Percentiles rank a stretch among this genome's conserved stretches.
These are phyloP conservation scores for Lymantria monacha DNA, from an alignment of 2,888 invertebrate genomes.

Conservation along the genomic window DNA sequence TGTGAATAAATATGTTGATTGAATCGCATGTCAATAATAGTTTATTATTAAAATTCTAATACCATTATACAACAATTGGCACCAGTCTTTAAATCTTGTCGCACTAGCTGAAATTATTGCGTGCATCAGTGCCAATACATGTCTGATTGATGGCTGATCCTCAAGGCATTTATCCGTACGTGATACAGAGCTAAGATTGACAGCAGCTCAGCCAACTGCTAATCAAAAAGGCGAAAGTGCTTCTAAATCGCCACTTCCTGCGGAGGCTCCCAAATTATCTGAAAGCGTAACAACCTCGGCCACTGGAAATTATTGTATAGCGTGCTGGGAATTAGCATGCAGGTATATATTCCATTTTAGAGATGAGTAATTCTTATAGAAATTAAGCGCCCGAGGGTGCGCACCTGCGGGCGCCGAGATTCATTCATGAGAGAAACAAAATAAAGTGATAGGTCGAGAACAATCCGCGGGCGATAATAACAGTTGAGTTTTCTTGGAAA, in stretches of 20 bases:
- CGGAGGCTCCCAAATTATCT: conserved; percentile 54
- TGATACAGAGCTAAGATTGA: conserved; percentile 47
- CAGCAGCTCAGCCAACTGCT: conserved; percentile 43
- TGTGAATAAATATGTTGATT: too few relatives aligned
- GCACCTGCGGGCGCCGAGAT: conserved; percentile 71
- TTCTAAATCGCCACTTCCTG: conserved; percentile 68
- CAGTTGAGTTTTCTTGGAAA: conserved; percentile 79
- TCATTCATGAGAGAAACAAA: conserved; percentile 73
- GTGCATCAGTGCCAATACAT: conserved; percentile 67
- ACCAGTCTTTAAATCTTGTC: conserved; percentile 57
- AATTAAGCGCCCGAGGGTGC: conserved; percentile 65
- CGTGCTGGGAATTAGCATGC: conserved; percentile 72
- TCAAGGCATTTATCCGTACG: conserved; percentile 48
- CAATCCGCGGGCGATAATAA: conserved; percentile 75
- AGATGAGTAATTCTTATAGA: conserved; percentile 64
- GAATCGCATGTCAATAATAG: conserved; percentile 17
- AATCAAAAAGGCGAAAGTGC: conserved; percentile 57
- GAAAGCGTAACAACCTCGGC: conserved; percentile 56
- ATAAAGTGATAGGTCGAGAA: conserved; percentile 69
- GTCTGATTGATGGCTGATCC: conserved; percentile 60
- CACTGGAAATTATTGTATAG: conserved; percentile 72
- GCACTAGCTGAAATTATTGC: conserved; percentile 67
- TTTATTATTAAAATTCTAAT: conserved; percentile 46
- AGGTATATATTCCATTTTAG: conserved; percentile 57
- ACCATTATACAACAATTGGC: conserved; percentile 74